These are phyloP conservation scores for Caenorhabditis remanei DNA, from an alignment of 1,140 invertebrate species.

Conservation along the genomic window DNA sequence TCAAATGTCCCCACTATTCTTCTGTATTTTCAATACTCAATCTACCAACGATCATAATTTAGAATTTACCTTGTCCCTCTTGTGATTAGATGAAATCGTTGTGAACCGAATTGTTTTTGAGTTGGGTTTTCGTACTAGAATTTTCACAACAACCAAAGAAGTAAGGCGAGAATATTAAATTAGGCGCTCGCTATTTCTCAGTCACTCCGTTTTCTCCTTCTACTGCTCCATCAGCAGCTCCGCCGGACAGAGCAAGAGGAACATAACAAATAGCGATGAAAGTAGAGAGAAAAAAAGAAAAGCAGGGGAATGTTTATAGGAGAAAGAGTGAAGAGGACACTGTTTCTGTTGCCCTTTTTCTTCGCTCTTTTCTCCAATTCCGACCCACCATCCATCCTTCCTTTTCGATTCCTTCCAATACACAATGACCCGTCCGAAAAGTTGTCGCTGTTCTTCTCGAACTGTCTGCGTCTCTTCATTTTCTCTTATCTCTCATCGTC, in stretches of 20 bases:
- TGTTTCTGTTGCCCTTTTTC: conserved; percentile 36
- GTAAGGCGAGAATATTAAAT: conserved; percentile 51
- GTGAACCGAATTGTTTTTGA: not conserved
- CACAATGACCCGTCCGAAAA: conserved; percentile 52
- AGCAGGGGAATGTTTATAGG: conserved; percentile 21
- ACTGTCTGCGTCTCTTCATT: not conserved
- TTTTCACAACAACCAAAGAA: not conserved
- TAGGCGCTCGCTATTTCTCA: conserved; percentile 19
- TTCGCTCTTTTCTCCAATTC: conserved; percentile 45
- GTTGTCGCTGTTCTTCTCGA: conserved; percentile 32
- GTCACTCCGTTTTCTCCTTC: not conserved
- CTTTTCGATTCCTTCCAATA: not conserved
- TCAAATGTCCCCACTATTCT: not conserved
- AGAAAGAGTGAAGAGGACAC: not conserved
- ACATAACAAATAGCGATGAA: not conserved
- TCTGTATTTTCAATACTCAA: not conserved
- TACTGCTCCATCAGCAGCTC: not conserved
- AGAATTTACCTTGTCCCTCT: not conserved
- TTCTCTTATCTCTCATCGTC: not conserved
- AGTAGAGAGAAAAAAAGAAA: not conserved
- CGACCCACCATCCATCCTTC: not conserved
- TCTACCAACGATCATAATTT: not conserved
- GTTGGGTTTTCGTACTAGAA: not conserved
- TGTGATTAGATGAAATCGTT: conserved; percentile 53
- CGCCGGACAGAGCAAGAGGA: not conserved